Evolutionary conservation across 1,140 invertebrate genomes (phyloP).

Genomic region (Sycobia sp.): DNA sequence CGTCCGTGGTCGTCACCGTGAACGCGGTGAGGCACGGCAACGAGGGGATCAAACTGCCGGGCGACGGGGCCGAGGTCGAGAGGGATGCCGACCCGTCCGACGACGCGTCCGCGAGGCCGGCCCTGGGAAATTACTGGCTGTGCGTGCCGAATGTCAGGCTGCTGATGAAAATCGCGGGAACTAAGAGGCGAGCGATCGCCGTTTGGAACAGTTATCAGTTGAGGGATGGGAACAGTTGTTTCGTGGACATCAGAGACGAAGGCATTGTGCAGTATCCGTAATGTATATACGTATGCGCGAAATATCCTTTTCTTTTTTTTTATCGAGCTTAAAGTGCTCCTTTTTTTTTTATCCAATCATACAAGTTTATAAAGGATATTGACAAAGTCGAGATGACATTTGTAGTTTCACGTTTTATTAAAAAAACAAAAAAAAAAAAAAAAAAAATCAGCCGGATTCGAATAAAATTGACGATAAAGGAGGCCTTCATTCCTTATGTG

Average conservation of each 20-base stretch:
- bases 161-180: conserved; percentile 39
- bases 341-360: too few species aligned
- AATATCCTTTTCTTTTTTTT: too few species aligned
- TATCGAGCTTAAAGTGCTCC: too few species aligned
- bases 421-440: too few species aligned
- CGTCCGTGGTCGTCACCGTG: conserved; percentile 63
- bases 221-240: conserved; percentile 35
- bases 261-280: conserved; percentile 45
- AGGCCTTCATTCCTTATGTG: too few species aligned
- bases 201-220: conserved; percentile 55
- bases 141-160: conserved; percentile 54
- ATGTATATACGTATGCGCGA: too few species aligned
- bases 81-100: conserved; percentile 36
- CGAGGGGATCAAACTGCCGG: conserved; percentile 35
- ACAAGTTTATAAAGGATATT: too few species aligned
- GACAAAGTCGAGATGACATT: too few species aligned
- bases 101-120: too few species aligned
- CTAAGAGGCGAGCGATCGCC: conserved; percentile 45
- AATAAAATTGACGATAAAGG: too few species aligned
- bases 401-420: too few species aligned
- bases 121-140: conserved; percentile 58
- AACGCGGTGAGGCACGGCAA: conserved; percentile 67
- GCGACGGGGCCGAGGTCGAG: conserved; percentile 7
- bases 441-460: too few species aligned
- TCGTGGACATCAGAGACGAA: conserved; percentile 37